Percentiles rank a stretch among this genome's conserved stretches.
Conservation (phyloP, 92 coral and sea anemone species). For the Diadumene lineata region DNA sequence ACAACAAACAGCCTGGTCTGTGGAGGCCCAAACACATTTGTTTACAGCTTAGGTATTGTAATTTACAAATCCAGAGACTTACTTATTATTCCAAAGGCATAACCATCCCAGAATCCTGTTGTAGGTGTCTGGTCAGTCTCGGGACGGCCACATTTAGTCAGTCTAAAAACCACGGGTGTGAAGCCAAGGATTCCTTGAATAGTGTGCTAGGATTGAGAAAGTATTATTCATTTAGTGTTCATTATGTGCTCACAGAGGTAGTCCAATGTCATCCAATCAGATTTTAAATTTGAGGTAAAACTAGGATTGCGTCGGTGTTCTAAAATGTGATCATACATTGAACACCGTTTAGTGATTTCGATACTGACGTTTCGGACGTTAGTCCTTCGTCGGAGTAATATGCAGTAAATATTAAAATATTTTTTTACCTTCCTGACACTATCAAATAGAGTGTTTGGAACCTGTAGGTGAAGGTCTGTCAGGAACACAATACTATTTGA, state of each 20-base stretch:
- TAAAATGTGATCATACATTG: too few relatives aligned
- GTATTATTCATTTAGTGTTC: neutral
- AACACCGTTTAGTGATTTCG: too few relatives aligned
- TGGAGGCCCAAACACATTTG: too few relatives aligned
- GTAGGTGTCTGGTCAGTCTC: constrained; percentile 47
- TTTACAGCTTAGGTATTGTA: too few relatives aligned
- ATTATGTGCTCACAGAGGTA: too few relatives aligned
- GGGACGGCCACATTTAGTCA: constrained; percentile 74
- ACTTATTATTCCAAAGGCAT: constrained; percentile 78
- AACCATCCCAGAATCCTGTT: constrained; percentile 82
- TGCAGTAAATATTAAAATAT: too few relatives aligned
- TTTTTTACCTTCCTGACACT: constrained; percentile 71
- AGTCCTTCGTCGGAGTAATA: too few relatives aligned
- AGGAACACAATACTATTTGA: constrained; percentile 71
- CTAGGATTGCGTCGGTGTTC: too few relatives aligned
- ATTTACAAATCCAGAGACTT: constrained; percentile 15
- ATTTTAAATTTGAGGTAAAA: too few relatives aligned
- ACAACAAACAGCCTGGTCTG: too few relatives aligned
- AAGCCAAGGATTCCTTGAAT: constrained; percentile 60
- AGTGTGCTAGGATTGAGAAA: constrained; percentile 52
- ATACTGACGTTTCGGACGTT: too few relatives aligned
- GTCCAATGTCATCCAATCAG: too few relatives aligned
- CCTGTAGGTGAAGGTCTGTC: constrained; percentile 70
- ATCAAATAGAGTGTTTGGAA: constrained; percentile 63
- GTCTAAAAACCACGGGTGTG: constrained; percentile 77